Base-by-base conservation (phyloP, 1,140 invertebrate species). In the Brachionus manjavacas region DNA sequence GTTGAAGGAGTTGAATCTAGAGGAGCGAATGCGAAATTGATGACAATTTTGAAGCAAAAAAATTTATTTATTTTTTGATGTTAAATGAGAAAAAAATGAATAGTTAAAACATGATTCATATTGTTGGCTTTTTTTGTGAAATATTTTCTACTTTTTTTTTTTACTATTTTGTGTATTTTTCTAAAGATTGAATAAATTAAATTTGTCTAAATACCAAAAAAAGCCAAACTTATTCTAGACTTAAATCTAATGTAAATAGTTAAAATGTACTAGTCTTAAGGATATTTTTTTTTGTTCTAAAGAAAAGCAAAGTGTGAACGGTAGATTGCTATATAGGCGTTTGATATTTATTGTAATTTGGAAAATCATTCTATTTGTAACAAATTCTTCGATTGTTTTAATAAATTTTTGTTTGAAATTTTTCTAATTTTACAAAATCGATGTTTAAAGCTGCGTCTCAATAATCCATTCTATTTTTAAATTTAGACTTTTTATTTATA, bases 81-180 rank as follows among this genome's bases (percentile, higher is more conserved):
- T 74, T 41, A 41, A 41, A 16, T 20, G 16, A 2, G 46, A 74
- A 35, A 74, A 41, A 41, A 41, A 16, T 41, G 70, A n/a, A 74
- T 41, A 70, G 35, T 31, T 70, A n/a, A 41, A 46, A 41, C 41
- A 41, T 43, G 8, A 41, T 14, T 25, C 25, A 20, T 76, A 23
- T 76, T 49, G 20, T 72, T 72, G 35, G 28, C 35, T 72, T 72
- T 72, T 72, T 72, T 72, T 72, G 35, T 72, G 66, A 68, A 68
- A 68, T 68, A 68, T 68, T 68, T 68, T 68, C 25, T 8, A 25
- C 20, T 64, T 68, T 68, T 23, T 35, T 14, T 68, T 68, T 68
- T 31, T 16, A 25, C n/a, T 31, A 68, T 68, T 68, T 68, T 68
- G 66, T 68, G 66, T 68, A 68, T 68, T 68, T 68, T 68, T 35